These are phyloP conservation scores for Cyprinodon variegatus DNA, from an alignment of 2,113 vertebrate genomes.

Conservation along the genomic window DNA sequence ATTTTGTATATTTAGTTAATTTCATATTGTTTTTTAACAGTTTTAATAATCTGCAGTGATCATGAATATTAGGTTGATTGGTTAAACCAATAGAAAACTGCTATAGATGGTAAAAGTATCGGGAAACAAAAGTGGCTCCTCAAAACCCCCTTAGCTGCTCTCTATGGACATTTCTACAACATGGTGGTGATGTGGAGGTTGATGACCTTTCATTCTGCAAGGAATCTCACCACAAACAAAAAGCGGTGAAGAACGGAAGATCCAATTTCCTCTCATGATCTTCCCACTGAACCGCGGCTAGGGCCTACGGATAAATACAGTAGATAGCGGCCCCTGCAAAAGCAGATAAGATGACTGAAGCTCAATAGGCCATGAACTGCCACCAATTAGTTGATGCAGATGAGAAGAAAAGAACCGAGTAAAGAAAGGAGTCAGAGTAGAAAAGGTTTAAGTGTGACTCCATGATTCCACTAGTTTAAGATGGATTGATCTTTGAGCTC, in stretches of 20 bases:
- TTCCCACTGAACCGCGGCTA: conserved; percentile 16
- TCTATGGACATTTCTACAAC: conserved; percentile 16
- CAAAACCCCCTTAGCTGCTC: conserved; percentile 28
- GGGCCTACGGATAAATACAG: conserved; percentile 4
- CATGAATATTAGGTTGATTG: not conserved
- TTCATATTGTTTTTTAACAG: too few species aligned
- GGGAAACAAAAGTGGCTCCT: conserved; percentile 17
- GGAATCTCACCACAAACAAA: conserved; percentile 38
- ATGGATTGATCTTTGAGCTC: conserved; percentile 66
- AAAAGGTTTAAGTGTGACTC: conserved; percentile 22
- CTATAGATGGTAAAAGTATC: conserved; percentile 1
- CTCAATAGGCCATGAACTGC: conserved; percentile 26
- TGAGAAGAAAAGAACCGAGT: conserved; percentile 8
- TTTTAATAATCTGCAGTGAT: too few species aligned
- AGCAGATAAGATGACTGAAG: conserved; percentile 19
- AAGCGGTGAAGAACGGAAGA: not conserved
- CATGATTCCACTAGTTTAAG: conserved; percentile 47
- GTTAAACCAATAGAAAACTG: conserved; percentile 43
- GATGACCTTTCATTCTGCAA: conserved; percentile 31
- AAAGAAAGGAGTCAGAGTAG: conserved; percentile 23
- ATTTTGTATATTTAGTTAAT: too few species aligned
- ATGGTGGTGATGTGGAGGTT: not conserved
- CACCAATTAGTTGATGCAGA: conserved; percentile 67
- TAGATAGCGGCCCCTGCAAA: conserved; percentile 2
- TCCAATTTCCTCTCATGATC: conserved; percentile 43